phyloP scores from a whole-genome alignment of 2,888 invertebrate genomes.

The Mactromeris polynyma region DNA sequence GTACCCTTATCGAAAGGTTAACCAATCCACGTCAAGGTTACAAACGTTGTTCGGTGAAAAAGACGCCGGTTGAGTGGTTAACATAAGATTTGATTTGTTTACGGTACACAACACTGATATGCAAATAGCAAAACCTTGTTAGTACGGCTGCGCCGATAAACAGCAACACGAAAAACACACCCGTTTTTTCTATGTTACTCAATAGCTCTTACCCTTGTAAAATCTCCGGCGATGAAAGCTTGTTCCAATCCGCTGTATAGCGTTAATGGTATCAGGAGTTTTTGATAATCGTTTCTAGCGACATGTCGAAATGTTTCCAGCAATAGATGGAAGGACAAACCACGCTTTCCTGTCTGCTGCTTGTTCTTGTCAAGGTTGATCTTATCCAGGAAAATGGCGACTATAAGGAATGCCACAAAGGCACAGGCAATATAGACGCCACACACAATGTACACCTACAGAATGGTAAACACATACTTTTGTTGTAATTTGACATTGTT shows the following conservation, averaged over 20 bases:
- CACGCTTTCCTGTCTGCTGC: constrained; percentile 51
- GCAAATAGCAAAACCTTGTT: no score
- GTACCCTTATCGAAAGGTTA: no score
- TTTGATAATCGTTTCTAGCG: constrained; percentile 94
- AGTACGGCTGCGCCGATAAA: no score
- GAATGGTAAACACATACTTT: background rate
- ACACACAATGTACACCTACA: constrained; percentile 88
- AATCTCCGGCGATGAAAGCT: constrained; percentile 95
- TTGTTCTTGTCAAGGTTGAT: constrained; percentile 81
- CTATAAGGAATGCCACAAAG: constrained; percentile 94
- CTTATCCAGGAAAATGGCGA: constrained; percentile 94
- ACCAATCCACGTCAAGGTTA: no score
- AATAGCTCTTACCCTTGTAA: constrained; percentile 87
- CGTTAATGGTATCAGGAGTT: constrained; percentile 97
- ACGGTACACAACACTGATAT: no score
- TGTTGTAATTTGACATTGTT: no score
- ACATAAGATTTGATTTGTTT: no score
- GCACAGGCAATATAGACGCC: constrained; percentile 95
- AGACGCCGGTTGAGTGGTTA: no score
- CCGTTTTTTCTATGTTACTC: no score
- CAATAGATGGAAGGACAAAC: constrained; percentile 74
- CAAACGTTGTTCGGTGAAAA: no score
- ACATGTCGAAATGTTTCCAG: constrained; percentile 94
- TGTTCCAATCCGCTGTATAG: constrained; percentile 99
- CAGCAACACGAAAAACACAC: no score